A percentile compares a stretch with the other conserved stretches of the same genome.
These are phyloP conservation scores for Cactoblastis cactorum DNA, from an alignment of 2,888 invertebrate species.

Conservation along the genomic window DNA sequence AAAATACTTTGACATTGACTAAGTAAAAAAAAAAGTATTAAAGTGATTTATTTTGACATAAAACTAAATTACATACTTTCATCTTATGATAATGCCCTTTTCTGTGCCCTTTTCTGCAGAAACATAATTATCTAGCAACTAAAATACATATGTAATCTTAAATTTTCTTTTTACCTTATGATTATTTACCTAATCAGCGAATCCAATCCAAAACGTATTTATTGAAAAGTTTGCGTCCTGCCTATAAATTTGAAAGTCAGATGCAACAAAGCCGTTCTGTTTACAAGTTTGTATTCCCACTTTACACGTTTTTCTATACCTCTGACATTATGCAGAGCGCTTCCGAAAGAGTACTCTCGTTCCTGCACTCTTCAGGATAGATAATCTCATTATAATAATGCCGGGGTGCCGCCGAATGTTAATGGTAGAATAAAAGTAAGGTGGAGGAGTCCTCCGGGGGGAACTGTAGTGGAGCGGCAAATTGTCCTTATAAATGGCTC, in stretches of 20 bases:
- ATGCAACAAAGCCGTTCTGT: background rate
- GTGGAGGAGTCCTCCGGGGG: conserved; percentile 19
- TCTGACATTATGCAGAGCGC: background rate
- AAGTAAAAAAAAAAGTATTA: no score
- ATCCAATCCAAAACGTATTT: background rate
- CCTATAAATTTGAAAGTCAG: background rate
- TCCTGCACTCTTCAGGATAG: conserved; percentile 9
- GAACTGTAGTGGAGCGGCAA: conserved; percentile 45
- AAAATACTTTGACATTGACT: no score
- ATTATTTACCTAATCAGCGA: background rate
- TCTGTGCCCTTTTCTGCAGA: no score
- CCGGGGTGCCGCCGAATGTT: conserved; percentile 18
- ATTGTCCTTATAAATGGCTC: conserved; percentile 47
- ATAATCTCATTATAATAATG: conserved; percentile 15
- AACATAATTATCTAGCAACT: no score
- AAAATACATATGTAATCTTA: no score
- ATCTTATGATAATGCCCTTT: no score
- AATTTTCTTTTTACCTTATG: no score
- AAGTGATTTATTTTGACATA: no score
- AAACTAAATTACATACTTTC: no score
- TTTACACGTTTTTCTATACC: conserved; percentile 4
- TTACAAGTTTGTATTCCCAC: conserved; percentile 4
- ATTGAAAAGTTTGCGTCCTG: background rate
- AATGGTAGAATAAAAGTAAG: conserved; percentile 32
- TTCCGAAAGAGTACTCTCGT: conserved; percentile 7